Conservation (phyloP, 2,797 vertebrate genomes). For the Phalloptychus januarius region DNA sequence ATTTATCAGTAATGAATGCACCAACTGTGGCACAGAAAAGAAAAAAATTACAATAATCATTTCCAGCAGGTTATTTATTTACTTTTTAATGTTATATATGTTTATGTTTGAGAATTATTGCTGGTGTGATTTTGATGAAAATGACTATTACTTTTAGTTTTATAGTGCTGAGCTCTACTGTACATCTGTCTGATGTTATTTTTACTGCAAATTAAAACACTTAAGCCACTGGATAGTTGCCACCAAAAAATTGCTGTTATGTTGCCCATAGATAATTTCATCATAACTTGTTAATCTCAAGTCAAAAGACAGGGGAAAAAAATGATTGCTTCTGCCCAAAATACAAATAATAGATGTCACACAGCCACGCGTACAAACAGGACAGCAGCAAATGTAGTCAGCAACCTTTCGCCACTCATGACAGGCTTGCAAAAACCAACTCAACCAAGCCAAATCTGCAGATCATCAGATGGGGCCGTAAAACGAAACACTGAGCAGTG, state of each 20-base stretch:
- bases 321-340: neutral
- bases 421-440: constrained; percentile 43
- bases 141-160: neutral
- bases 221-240: neutral
- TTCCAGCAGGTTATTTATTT: neutral
- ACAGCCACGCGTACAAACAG: neutral
- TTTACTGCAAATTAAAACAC: neutral
- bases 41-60: neutral
- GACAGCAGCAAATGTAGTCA: neutral
- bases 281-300: neutral
- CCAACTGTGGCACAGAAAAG: neutral
- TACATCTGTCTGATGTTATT: neutral
- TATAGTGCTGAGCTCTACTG: neutral
- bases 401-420: neutral
- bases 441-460: constrained; percentile 57
- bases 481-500: constrained; percentile 48
- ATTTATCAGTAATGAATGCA: neutral
- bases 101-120: neutral
- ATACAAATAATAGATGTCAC: neutral
- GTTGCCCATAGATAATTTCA: neutral
- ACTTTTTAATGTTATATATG: neutral
- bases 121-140: neutral
- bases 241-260: neutral
- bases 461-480: constrained; percentile 56
- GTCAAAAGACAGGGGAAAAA: neutral